phyloP scores from a whole-genome alignment of 1,140 invertebrate species.

The Popillia japonica region DNA sequence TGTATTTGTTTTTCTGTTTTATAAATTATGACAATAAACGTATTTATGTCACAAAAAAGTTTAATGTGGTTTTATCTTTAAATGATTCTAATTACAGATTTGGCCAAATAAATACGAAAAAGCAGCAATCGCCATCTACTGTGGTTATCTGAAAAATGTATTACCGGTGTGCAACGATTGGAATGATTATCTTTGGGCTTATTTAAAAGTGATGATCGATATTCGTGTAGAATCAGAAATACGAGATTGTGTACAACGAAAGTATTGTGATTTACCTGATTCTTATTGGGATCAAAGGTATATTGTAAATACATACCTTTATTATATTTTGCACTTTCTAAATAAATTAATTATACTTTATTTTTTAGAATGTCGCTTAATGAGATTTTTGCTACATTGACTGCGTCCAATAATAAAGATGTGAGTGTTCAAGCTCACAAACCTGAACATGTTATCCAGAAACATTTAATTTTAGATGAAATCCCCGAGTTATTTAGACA shows the following conservation, averaged over 20 bases:
- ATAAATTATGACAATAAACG: no score
- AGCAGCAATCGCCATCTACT: slow-evolving; percentile 64
- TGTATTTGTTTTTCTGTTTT: no score
- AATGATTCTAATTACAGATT: slow-evolving; percentile 43
- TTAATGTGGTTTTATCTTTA: no score
- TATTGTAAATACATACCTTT: no score
- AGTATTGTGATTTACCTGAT: slow-evolving; percentile 71
- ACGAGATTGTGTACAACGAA: slow-evolving; percentile 62
- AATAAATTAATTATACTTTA: no score
- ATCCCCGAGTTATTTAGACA: slow-evolving; percentile 69
- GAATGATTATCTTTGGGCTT: slow-evolving; percentile 92
- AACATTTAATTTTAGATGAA: slow-evolving; percentile 79
- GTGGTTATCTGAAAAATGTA: slow-evolving; percentile 82
- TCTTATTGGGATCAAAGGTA: slow-evolving; percentile 79
- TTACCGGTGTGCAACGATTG: slow-evolving; percentile 79
- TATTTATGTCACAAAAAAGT: no score
- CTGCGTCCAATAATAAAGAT: slow-evolving; percentile 64
- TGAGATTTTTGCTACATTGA: slow-evolving; percentile 74
- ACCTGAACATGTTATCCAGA: slow-evolving; percentile 76
- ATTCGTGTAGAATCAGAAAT: slow-evolving; percentile 79
- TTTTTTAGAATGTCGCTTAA: slow-evolving; percentile 67
- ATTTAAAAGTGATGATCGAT: slow-evolving; percentile 84
- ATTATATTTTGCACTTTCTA: no score
- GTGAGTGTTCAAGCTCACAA: slow-evolving; percentile 66
- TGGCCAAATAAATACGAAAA: slow-evolving; percentile 52